Percentiles rank a stretch among this genome's conserved stretches.
Conservation (phyloP, 2,888 invertebrate species). For the Temnothorax rugatulus region DNA sequence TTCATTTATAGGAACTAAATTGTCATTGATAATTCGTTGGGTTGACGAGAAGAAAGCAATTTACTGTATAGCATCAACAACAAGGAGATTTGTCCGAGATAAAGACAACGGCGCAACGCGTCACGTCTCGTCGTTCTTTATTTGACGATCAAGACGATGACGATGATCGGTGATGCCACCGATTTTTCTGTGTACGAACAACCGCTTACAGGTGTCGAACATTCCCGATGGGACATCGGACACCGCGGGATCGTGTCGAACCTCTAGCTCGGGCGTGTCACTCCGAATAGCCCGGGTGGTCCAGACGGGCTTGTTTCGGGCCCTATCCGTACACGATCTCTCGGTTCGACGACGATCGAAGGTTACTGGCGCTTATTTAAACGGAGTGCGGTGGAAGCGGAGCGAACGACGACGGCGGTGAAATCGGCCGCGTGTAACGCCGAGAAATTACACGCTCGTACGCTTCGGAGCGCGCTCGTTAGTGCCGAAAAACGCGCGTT, state of each 20-base stretch:
- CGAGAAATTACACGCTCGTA: constrained; percentile 60
- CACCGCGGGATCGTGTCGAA: constrained; percentile 68
- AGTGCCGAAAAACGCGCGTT: constrained; percentile 14
- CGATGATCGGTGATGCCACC: constrained; percentile 20
- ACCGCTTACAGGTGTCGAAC: constrained; percentile 76
- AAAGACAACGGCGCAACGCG: background rate
- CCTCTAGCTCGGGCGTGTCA: constrained; percentile 59
- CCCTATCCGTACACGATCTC: constrained; percentile 76
- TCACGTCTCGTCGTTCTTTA: background rate
- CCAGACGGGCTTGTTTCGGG: constrained; percentile 65
- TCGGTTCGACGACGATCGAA: constrained; percentile 69
- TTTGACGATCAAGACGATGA: background rate
- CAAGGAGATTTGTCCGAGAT: constrained; percentile 11
- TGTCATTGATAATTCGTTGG: background rate
- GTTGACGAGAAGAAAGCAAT: background rate
- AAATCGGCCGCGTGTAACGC: constrained; percentile 69
- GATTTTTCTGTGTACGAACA: constrained; percentile 55
- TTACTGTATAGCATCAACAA: background rate
- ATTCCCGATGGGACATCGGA: constrained; percentile 75
- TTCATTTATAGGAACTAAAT: background rate
- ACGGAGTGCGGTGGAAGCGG: constrained; percentile 60
- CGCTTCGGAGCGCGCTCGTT: constrained; percentile 22
- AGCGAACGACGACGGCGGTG: constrained; percentile 67
- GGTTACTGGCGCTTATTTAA: constrained; percentile 69
- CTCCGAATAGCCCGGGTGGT: constrained; percentile 78